Percentiles rank a stretch among this genome's conserved stretches.
Evolutionary conservation across 1,140 invertebrate genomes (phyloP).

Genomic region (Drosophila erecta): DNA sequence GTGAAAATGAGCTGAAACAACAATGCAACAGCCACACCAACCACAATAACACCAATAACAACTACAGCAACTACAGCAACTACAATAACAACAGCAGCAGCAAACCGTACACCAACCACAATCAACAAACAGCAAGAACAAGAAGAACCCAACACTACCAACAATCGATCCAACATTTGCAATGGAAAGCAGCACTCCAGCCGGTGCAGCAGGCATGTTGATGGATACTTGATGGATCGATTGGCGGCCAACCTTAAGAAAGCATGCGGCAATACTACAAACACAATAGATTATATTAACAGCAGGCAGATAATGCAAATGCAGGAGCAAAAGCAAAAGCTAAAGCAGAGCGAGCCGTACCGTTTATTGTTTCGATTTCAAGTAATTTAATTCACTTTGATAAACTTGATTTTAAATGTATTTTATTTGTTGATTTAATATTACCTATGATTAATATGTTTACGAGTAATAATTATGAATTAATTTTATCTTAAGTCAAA

Average conservation of each 20-base stretch:
- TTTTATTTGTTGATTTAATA: conserved; percentile 82
- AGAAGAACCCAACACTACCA: conserved; percentile 23
- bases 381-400: conserved; percentile 67
- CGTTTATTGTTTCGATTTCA: conserved; percentile 66
- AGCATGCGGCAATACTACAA: conserved; percentile 40
- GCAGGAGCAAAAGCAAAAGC: conserved; percentile 26
- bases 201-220: conserved; percentile 28
- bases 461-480: conserved; percentile 61
- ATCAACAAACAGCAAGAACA: conserved; percentile 38
- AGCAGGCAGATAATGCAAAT: conserved; percentile 18
- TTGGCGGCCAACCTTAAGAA: conserved; percentile 41
- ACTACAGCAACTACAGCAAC: conserved; percentile 41
- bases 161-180: conserved; percentile 36
- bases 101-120: conserved; percentile 32
- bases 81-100: conserved; percentile 33
- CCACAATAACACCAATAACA: conserved; percentile 42
- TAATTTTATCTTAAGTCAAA: conserved; percentile 48
- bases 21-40: conserved; percentile 46
- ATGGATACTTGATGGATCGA: conserved; percentile 33
- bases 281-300: conserved; percentile 26
- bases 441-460: conserved; percentile 74
- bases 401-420: conserved; percentile 74
- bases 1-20: conserved; percentile 88
- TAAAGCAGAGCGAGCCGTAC: conserved; percentile 28
- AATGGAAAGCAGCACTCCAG: conserved; percentile 40